Base-by-base conservation (phyloP, 2,797 vertebrate genomes). In the Hoplostethus atlanticus region DNA sequence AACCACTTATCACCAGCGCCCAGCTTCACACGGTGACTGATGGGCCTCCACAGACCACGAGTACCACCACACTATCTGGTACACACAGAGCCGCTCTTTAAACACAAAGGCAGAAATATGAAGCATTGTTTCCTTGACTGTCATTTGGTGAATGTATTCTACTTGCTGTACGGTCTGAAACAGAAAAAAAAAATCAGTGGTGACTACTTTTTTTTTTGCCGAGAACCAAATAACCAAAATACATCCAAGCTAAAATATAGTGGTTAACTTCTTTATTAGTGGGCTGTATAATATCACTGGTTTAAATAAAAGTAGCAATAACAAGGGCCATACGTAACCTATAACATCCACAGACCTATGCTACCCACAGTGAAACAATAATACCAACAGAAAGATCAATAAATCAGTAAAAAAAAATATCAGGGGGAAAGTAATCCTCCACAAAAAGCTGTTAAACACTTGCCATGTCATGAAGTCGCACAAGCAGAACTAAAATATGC, bases 1-100 rank as follows among this genome's bases (percentile, higher is more conserved):
- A 94, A 91, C 79, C 85, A 93, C 91, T 93, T 94, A 94, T 94
- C 94, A 93, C 88, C 67, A 81, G 87, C 88, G 44, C 84, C 87
- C 93, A 92, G 92, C 90, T 85, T 82, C 88, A 88, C 87, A 88
- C 78, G 42, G 78, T 91, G 91, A 94, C 82, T 87, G 90, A 91
- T 93, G 90, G 87, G 85, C 89, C 90, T 89, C 85, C 47, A 42
- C 84, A 86, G 85, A 92, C 80, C 87, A 65, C 1, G 79, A 87
- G 89, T 61, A 87, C 79, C 66, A 77, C 55, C 84, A 77, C 88
- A 88, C 89, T 93, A 94, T 93, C 92, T 91, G 89, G 80, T 91
- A 84, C 88, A 91, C 90, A 91, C 92, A 93, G 92, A 81, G 84
- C 83, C 80, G 82, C 91, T 92, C 90, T 90, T 94, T 92, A 95